Evolutionary conservation across 2,888 invertebrate species (phyloP).

Genomic region (Drosophila mercatorum): DNA sequence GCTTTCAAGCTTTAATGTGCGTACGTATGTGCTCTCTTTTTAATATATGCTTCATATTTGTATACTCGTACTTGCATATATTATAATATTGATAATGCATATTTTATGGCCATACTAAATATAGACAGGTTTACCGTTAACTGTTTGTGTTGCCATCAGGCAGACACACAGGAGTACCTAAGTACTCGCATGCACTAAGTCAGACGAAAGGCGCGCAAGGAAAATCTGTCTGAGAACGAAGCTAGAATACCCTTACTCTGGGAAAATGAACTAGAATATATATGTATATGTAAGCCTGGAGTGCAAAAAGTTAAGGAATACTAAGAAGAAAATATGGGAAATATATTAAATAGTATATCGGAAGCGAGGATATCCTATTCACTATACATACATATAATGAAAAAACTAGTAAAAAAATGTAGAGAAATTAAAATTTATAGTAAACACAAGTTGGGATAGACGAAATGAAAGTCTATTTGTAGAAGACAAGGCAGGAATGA

Average conservation of each 20-base stretch:
- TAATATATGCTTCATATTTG: conserved; percentile 8
- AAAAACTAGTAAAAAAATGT: no score
- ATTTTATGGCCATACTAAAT: conserved; percentile 7
- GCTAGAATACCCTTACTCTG: not conserved
- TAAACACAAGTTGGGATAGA: no score
- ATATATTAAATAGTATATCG: no score
- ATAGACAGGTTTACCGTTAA: not conserved
- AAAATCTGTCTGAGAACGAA: not conserved
- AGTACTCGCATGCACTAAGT: not conserved
- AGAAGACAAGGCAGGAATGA: no score
- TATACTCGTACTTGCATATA: not conserved
- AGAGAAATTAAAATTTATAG: no score
- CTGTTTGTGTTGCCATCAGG: conserved; percentile 11
- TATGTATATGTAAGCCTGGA: no score
- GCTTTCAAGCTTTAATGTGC: not conserved
- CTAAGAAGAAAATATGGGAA: no score
- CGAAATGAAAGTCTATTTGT: no score
- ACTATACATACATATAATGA: no score
- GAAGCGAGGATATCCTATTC: no score
- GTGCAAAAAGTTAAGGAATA: no score
- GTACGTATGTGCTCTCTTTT: not conserved
- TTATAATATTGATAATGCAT: conserved; percentile 9
- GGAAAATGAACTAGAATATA: no score
- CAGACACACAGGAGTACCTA: not conserved
- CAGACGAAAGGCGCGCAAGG: not conserved